phyloP scores from a whole-genome alignment of 2,797 vertebrate species.

The Clarias platycephalus region DNA sequence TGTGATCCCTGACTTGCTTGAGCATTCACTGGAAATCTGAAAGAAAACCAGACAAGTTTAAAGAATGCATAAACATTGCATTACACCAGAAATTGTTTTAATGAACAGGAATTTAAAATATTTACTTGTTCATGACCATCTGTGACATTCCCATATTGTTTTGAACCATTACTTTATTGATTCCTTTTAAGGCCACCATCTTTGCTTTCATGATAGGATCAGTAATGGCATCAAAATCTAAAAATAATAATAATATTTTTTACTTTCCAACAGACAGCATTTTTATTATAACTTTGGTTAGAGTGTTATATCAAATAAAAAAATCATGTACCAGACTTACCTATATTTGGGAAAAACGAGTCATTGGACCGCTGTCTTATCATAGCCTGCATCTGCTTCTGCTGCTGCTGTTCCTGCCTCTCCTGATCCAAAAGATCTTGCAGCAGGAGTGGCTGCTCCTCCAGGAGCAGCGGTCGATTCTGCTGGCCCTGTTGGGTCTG shows the following conservation, averaged over 20 bases:
- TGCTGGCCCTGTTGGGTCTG: constrained; percentile 80
- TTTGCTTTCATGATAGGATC: constrained; percentile 99
- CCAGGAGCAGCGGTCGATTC: constrained; percentile 87
- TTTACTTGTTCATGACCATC: constrained; percentile 93
- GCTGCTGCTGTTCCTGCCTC: constrained; percentile 96
- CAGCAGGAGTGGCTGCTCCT: constrained; percentile 93
- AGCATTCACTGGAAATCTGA: constrained; percentile 84
- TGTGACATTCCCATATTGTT: constrained; percentile 94
- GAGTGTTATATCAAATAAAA: background rate
- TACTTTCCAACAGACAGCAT: no score
- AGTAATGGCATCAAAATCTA: constrained; percentile 96
- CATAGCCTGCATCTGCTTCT: constrained; percentile 99
- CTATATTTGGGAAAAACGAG: constrained; percentile 95
- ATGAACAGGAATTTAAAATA: background rate
- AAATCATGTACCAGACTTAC: constrained; percentile 69
- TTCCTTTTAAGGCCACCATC: constrained; percentile 98
- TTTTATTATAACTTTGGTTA: background rate
- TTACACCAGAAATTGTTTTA: background rate
- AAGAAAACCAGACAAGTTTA: constrained; percentile 28
- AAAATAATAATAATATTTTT: background rate
- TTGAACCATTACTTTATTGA: constrained; percentile 99
- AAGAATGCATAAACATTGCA: background rate
- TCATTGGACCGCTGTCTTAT: constrained; percentile 93
- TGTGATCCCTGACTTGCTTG: constrained; percentile 72
- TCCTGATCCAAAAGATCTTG: constrained; percentile 98